Evolutionary conservation across 64 coral and sea anemone species (phyloP).

Genomic region (Stichodactyla helianthus): DNA sequence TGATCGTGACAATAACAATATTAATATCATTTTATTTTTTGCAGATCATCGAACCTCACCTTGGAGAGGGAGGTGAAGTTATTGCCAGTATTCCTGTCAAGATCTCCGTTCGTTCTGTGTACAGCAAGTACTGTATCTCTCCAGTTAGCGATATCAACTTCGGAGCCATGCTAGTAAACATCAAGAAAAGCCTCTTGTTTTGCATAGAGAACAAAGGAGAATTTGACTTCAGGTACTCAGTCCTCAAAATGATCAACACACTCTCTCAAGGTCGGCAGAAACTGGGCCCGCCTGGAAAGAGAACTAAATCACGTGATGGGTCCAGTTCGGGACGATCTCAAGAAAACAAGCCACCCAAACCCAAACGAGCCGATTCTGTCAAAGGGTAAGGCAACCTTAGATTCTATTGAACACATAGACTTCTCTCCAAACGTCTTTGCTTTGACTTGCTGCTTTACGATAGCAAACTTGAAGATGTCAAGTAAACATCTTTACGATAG

Average conservation of each 20-base stretch:
- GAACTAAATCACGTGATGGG: conserved; percentile 83
- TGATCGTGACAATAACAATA: too few relatives aligned
- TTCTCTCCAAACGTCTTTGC: too few relatives aligned
- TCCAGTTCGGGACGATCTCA: conserved; percentile 91
- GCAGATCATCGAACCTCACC: conserved; percentile 91
- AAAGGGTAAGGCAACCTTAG: conserved; percentile 56
- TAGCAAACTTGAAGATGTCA: too few relatives aligned
- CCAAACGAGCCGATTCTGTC: conserved; percentile 87
- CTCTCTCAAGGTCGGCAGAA: conserved; percentile 84
- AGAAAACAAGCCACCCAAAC: conserved; percentile 81
- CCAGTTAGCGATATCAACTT: conserved; percentile 94
- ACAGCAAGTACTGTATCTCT: conserved; percentile 81
- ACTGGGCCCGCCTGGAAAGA: conserved; percentile 62
- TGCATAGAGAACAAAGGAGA: conserved; percentile 90
- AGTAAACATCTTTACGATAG: too few relatives aligned
- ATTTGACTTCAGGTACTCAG: conserved; percentile 93
- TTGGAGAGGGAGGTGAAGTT: conserved; percentile 83
- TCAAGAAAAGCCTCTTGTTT: conserved; percentile 67
- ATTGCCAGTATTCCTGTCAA: conserved; percentile 98
- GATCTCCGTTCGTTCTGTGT: conserved; percentile 86
- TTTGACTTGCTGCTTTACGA: too few relatives aligned
- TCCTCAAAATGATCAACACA: conserved; percentile 91
- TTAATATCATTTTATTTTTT: not conserved
- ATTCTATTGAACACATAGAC: not conserved
- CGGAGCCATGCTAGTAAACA: conserved; percentile 89